Conservation (phyloP, 2,888 invertebrate genomes). For the Seladonia tumulorum region DNA sequence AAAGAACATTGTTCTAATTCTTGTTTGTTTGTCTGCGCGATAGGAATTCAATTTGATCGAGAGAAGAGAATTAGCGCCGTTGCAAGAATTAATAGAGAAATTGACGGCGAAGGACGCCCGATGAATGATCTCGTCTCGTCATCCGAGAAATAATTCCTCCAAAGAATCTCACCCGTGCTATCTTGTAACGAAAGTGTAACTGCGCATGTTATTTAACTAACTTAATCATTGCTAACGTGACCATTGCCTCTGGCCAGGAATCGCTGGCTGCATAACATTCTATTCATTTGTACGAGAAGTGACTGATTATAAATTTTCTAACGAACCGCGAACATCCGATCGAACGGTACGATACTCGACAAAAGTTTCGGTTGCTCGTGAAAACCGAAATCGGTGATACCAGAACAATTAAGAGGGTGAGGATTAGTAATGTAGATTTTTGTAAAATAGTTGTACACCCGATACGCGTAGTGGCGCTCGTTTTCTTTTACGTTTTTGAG, state of each 20-base stretch:
- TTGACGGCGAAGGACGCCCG: slow-evolving; percentile 95
- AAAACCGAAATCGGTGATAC: slow-evolving; percentile 29
- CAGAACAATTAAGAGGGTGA: slow-evolving; percentile 49
- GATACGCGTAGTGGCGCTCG: slow-evolving; percentile 34
- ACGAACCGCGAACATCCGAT: slow-evolving; percentile 4
- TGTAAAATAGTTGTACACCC: slow-evolving; percentile 64
- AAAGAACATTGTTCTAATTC: not conserved
- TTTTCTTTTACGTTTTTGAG: slow-evolving; percentile 41
- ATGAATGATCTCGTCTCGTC: slow-evolving; percentile 85
- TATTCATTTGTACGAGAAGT: slow-evolving; percentile 39
- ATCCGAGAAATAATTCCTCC: slow-evolving; percentile 78
- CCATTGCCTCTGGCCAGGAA: slow-evolving; percentile 59
- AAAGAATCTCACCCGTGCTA: slow-evolving; percentile 81
- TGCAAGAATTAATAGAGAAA: slow-evolving; percentile 99
- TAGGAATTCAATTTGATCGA: slow-evolving; percentile 99
- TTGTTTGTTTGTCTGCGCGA: slow-evolving; percentile 71
- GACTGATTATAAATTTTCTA: slow-evolving; percentile 46
- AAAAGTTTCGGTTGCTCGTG: slow-evolving; percentile 17
- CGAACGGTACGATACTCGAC: slow-evolving; percentile 5
- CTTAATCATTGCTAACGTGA: slow-evolving; percentile 65
- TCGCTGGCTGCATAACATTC: slow-evolving; percentile 37
- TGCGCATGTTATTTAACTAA: slow-evolving; percentile 77
- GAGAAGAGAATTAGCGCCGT: slow-evolving; percentile 96
- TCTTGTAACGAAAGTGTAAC: slow-evolving; percentile 71
- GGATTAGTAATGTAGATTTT: slow-evolving; percentile 61